Base-by-base conservation (phyloP, 2,888 invertebrate species). In the Ypsolopha sequella region DNA sequence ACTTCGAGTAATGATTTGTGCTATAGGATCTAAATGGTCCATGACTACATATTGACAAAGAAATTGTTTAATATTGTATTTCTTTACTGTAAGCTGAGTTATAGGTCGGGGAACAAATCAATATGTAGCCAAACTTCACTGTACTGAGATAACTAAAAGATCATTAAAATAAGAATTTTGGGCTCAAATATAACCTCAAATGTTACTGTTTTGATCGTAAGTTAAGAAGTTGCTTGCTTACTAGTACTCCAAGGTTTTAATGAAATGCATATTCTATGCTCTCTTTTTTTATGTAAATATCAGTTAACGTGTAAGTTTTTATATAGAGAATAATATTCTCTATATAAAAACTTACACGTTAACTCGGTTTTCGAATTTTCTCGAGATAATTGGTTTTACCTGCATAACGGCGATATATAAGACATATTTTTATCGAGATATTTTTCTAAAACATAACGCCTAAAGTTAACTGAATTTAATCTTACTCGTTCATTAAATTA, bases 251-350 rank as follows among this genome's bases (percentile, higher is more conserved):
- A 24, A 24, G 4, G 24, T 24, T 24, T 24, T 24, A 14, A 24
- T 6, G 43, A 41, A 43, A 43, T 24, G 8, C 11, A 43, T 43
- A 43, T 43, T 38, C 8, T 38, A 38, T 38, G n/a, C 13, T 47
- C 47, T 35, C 36, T 47, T 10, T 47, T 10, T 36, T 36, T 47
- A 24, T 47, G 13, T 47, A 13, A 47, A 47, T 47, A 47, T 47
- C 36, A 7, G 47, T 45, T 11, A 11, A 2, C n/a, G 7, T 11
- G 10, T 65, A 61, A 64, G 62, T 62, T 67, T 71, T 68, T 80
- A 78, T 82, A 80, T 76, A 80, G 79, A 82, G 77, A 81, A 70
- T n/a, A n/a, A n/a, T n/a, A n/a, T n/a, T n/a, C n/a, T n/a, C n/a
- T n/a, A n/a, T n/a, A n/a, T n/a, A n/a, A n/a, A n/a, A n/a, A n/a